A percentile compares a stretch with the other conserved stretches of the same genome.
Evolutionary conservation across 2,113 vertebrate genomes (phyloP).

Genomic region (Eidolon helvum): DNA sequence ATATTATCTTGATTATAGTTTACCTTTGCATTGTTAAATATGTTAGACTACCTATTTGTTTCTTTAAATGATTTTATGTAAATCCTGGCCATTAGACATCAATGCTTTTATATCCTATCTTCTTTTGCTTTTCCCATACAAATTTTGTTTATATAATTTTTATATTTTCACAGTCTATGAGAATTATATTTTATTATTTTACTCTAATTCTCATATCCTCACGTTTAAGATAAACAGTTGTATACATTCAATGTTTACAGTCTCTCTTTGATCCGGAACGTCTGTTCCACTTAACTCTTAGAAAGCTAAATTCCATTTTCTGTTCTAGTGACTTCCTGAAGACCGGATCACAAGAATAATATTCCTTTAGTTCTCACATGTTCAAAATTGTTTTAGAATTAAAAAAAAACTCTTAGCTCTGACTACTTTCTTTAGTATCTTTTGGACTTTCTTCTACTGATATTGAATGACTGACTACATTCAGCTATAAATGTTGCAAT

Average conservation of each 20-base stretch:
- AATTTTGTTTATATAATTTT: neutral
- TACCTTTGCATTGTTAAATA: neutral
- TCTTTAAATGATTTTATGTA: neutral
- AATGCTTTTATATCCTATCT: neutral
- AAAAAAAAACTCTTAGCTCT: neutral
- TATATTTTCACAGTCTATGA: neutral
- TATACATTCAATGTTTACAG: neutral
- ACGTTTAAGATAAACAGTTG: neutral
- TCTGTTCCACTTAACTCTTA: neutral
- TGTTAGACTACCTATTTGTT: neutral
- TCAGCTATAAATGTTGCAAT: neutral
- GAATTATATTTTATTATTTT: neutral
- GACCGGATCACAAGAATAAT: neutral
- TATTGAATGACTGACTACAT: neutral
- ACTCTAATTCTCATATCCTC: neutral
- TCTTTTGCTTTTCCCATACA: neutral
- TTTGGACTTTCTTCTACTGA: neutral
- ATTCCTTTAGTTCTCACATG: neutral
- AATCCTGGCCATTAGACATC: neutral
- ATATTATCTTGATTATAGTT: neutral
- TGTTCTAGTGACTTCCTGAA: neutral
- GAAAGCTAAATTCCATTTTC: neutral
- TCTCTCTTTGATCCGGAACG: neutral
- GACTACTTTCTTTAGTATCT: neutral
- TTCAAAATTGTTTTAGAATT: neutral